Base-by-base conservation (phyloP, 92 coral and sea anemone species). In the Palythoa caribaeorum region DNA sequence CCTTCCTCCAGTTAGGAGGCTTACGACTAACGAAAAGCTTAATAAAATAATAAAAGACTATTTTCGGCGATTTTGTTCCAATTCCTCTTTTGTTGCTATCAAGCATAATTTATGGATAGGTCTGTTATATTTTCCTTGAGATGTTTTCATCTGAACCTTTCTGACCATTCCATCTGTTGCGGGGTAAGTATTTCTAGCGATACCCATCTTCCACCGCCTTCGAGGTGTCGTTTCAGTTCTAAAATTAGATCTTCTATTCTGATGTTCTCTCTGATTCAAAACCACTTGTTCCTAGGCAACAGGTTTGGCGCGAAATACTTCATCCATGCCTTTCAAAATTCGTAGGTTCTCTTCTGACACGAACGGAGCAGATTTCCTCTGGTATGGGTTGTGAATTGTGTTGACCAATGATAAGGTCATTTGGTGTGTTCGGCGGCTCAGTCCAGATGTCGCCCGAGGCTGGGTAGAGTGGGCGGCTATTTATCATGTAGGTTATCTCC, bases 281-380 rank as follows among this genome's bases (percentile, higher is more conserved):
- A 80, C 87, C 87, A 70, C 80, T 90, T 91, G 81, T 91, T 93
- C 17, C 96, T 57, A 5, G 92, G 92, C 7, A 93, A 57, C 17
- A 93, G 77, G 40, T 84, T 85, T 0, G 94, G 91, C 9, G 94
- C 78, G 38, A 93, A 91, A 80, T 91, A 93, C 75, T 83, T 93
- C 78, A 93, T 86, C 96, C 96, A 93, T 50, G 80, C 77, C 1
- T 20, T 55, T 93, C 96, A 89, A 73, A 91, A 91, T 17, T 91
- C 90, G 11, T 40, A n/a, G 59, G 53, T 55, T 66, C 77, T 54
- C 9, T 59, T 86, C 47, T 91, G 91, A 21, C 59, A 52, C 66
- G 85, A 71, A 60, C 88, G 11, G 36, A 80, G 39, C 7, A 93
- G 75, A 83, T 93, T 38, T 54, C 37, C 44, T 39, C 74, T 11